Base-by-base conservation (phyloP, 2,888 invertebrate genomes). In the Masnerella sp. region DNA sequence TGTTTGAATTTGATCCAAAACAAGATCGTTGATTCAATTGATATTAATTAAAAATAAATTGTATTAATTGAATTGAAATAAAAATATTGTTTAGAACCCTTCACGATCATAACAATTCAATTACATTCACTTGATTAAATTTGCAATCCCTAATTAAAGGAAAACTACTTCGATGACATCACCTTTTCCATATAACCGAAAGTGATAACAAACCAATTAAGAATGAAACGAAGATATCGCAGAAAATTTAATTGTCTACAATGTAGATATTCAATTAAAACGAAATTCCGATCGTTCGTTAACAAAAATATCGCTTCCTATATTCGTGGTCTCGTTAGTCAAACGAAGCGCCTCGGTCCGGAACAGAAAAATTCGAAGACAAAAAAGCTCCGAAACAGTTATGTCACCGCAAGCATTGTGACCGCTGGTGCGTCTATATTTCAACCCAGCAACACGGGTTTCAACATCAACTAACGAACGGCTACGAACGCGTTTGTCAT, bases 391-490 rank as follows among this genome's bases (percentile, higher is more conserved):
- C 14, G n/a, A 45, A 45, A 28, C 30, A 9, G 32, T 32, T 49
- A 17, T 32, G 47, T 49, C 47, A 32, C 18, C 32, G 7, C 30
- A n/a, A 7, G 22, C 36, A 38, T 38, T 38, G 36, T 38, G 4
- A 38, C 36, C n/a, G n/a, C n/a, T 38, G 14, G 7, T 22, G n/a
- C 40, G 11, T 22, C 22, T 12, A 25, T 11, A 5, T 22, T 25
- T 30, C 28, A 30, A 14, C 32, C 17, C 43, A 14, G 5, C 43
- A n/a, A n/a, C 18, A 12, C 5, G 12, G 5, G 49, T 51, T 51
- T 51, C 34, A 20, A 36, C 49, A 51, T 20, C 49, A 34, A 51
- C 49, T 20, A 34, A 20, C 17, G 17, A 12, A 22, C 12, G 5
- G 9, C 12, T 8, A n/a, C 8, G 9, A 34, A 20, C 32, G 28